These are phyloP conservation scores for Urocynchramus pylzowi DNA, from an alignment of 2,113 vertebrate genomes.

Conservation along the genomic window DNA sequence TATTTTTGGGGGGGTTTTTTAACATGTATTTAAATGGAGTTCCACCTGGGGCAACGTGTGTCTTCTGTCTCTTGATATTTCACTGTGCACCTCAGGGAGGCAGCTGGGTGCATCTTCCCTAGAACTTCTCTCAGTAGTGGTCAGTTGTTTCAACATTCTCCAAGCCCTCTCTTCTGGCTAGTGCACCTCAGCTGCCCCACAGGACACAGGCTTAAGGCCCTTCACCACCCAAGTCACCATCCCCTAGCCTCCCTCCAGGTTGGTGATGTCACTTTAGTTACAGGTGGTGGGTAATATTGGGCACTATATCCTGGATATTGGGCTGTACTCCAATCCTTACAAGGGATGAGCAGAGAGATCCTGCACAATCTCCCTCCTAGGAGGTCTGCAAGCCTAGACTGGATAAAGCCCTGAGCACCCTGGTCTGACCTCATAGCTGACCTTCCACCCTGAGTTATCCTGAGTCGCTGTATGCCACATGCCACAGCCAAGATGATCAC, in stretches of 20 bases:
- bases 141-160: neutral
- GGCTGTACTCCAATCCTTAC: neutral
- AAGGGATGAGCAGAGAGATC: neutral
- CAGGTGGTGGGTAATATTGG: fast-evolving
- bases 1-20: neutral
- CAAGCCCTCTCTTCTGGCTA: neutral
- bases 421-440: neutral
- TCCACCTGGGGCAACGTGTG: neutral
- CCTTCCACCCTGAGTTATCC: neutral
- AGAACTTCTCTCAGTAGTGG: neutral
- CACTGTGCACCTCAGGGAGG: neutral
- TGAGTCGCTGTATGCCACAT: neutral
- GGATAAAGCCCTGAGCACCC: neutral
- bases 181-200: neutral
- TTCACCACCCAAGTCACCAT: neutral
- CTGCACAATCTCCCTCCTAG: neutral
- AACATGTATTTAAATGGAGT: neutral
- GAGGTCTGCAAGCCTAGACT: neutral
- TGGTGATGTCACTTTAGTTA: neutral
- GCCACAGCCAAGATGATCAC: neutral
- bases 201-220: neutral
- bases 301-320: neutral
- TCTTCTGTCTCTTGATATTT: neutral
- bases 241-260: neutral
- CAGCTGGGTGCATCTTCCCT: neutral